These are phyloP conservation scores for Vesta saturnalis DNA, from an alignment of 2,888 invertebrate species.

Conservation along the genomic window DNA sequence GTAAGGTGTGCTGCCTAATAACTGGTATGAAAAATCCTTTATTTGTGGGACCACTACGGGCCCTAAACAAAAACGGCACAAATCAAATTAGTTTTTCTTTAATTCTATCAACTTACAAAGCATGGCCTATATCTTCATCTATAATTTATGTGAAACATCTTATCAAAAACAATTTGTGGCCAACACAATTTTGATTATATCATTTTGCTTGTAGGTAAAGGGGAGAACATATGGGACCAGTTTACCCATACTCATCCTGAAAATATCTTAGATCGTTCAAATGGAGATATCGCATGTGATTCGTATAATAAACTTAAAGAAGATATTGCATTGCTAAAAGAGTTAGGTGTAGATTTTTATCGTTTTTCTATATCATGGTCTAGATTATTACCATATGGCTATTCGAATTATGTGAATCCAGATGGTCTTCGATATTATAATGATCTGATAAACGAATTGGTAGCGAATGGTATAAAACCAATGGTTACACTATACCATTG, in stretches of 20 bases:
- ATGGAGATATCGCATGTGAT: conserved; percentile 36
- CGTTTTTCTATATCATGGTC: conserved; percentile 73
- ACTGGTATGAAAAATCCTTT: no score
- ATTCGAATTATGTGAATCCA: conserved; percentile 66
- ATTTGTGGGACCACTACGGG: no score
- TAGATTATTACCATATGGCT: conserved; percentile 69
- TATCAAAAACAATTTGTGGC: no score
- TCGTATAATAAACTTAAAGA: conserved; percentile 31
- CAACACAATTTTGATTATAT: background rate
- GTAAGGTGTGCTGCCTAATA: no score
- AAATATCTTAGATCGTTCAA: conserved; percentile 44
- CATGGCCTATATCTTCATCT: no score
- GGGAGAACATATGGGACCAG: conserved; percentile 66
- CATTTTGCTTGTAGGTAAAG: conserved; percentile 55
- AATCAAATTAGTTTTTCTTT: no score
- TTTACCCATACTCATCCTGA: conserved; percentile 63
- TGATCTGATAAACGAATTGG: conserved; percentile 67
- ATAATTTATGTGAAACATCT: no score
- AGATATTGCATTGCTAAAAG: conserved; percentile 60
- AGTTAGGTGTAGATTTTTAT: conserved; percentile 66
- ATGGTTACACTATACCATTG: conserved; percentile 74
- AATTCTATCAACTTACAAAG: no score
- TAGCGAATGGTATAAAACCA: conserved; percentile 64
- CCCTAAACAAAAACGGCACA: no score
- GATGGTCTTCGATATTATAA: conserved; percentile 72